Conservation (phyloP, 2,888 invertebrate genomes). For the Emesis castigata region DNA sequence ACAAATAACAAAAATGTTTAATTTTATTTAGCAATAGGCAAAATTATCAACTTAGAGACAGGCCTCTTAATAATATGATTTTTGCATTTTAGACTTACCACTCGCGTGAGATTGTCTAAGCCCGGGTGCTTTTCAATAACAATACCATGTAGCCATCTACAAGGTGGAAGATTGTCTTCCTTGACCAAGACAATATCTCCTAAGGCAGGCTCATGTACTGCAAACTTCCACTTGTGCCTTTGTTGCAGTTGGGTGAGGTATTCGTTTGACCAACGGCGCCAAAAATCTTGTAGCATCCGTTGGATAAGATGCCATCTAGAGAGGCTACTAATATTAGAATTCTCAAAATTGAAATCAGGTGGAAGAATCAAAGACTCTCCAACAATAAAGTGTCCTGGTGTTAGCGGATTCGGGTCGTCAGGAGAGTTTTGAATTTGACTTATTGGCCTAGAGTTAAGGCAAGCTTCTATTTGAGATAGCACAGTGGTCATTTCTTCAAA, state of each 20-base stretch:
- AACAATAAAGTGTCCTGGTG: background rate
- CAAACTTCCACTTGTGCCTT: background rate
- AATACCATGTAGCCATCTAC: background rate
- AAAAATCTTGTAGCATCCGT: background rate
- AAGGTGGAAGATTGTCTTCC: background rate
- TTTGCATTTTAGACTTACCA: conserved; percentile 29
- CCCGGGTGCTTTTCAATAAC: conserved; percentile 57
- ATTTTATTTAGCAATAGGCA: background rate
- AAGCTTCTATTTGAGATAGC: background rate
- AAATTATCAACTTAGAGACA: background rate
- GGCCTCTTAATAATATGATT: background rate
- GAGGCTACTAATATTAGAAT: background rate
- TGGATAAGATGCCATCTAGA: background rate
- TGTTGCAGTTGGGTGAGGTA: background rate
- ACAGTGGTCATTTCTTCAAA: background rate
- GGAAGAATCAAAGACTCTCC: background rate
- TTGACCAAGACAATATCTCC: background rate
- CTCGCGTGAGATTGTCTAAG: conserved; percentile 55
- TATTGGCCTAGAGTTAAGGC: background rate
- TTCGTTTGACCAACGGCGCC: background rate
- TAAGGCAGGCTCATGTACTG: background rate
- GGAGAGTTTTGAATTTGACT: background rate
- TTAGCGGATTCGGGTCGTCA: background rate
- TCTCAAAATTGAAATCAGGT: background rate
- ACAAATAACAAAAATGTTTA: too few relatives aligned